Conservation (phyloP, 2,888 invertebrate species). For the Xanthia icteritia region DNA sequence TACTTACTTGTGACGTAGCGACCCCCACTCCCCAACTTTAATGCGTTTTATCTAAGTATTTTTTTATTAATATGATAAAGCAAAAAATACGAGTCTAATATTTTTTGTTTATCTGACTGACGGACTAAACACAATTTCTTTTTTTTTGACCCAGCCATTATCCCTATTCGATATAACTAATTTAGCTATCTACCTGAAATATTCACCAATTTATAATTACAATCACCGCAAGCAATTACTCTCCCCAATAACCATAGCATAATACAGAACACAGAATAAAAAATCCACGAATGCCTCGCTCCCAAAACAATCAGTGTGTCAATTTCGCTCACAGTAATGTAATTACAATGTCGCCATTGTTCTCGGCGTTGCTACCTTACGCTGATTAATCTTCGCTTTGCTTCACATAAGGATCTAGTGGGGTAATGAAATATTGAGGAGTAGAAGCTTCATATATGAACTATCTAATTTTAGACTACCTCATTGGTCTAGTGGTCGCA, state of each 20-base stretch:
- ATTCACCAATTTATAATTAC: background rate
- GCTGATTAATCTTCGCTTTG: slow-evolving; percentile 38
- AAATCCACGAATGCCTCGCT: slow-evolving; percentile 10
- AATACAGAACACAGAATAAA: slow-evolving; percentile 4
- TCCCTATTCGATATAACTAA: too few species aligned
- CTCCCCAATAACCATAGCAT: background rate
- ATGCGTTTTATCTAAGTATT: too few species aligned
- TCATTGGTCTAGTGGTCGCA: too few species aligned
- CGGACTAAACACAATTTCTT: too few species aligned
- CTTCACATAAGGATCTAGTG: background rate
- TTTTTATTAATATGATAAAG: too few species aligned
- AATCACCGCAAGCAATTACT: slow-evolving; percentile 4
- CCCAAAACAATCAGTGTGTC: slow-evolving; percentile 29
- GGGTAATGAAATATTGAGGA: slow-evolving; percentile 15
- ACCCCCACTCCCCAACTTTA: too few species aligned
- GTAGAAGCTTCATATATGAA: background rate
- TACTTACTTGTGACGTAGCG: too few species aligned
- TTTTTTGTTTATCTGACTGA: too few species aligned
- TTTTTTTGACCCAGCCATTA: too few species aligned
- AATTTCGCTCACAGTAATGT: slow-evolving; percentile 47
- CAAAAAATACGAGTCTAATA: too few species aligned
- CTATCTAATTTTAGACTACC: too few species aligned
- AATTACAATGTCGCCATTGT: slow-evolving; percentile 45
- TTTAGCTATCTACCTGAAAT: background rate
- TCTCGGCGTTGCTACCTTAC: slow-evolving; percentile 9